Percentiles rank a stretch among this genome's conserved stretches.
These are phyloP conservation scores for Mormyrops attenuatus DNA, from an alignment of 2,797 vertebrate genomes.

Conservation along the genomic window DNA sequence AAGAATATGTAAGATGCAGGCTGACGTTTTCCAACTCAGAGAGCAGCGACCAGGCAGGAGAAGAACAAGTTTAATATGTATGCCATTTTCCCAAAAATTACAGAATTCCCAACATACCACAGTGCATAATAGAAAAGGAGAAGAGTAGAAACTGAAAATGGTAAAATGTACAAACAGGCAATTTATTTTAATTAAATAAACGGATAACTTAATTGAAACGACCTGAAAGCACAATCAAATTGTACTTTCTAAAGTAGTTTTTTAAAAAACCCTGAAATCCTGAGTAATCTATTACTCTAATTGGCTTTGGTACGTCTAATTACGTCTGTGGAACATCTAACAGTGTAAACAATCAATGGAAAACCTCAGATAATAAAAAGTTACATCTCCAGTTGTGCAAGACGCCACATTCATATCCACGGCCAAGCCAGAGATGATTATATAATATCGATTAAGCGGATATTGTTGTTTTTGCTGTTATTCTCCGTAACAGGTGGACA, in stretches of 20 bases:
- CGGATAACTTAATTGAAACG: neutral
- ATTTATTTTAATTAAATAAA: conserved; percentile 13
- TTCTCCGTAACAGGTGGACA: neutral
- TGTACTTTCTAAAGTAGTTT: neutral
- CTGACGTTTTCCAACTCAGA: neutral
- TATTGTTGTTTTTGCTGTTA: neutral
- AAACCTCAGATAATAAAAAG: neutral
- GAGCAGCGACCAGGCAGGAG: neutral
- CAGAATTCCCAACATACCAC: neutral
- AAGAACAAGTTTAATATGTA: conserved; percentile 8
- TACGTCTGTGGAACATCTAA: neutral
- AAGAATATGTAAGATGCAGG: neutral
- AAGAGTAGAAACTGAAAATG: neutral
- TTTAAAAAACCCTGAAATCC: neutral
- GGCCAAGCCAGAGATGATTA: neutral
- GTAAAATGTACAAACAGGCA: neutral
- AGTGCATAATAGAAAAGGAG: neutral
- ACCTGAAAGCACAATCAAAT: neutral
- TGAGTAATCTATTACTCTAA: neutral
- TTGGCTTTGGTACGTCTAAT: conserved; percentile 2
- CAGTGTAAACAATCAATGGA: neutral
- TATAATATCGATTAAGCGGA: neutral
- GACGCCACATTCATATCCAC: neutral
- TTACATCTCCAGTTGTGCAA: neutral
- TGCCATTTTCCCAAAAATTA: neutral